Evolutionary conservation across 2,888 invertebrate genomes (phyloP), one percentile per base, ranked within the genome.

Genomic region (Pocota personata): DNA sequence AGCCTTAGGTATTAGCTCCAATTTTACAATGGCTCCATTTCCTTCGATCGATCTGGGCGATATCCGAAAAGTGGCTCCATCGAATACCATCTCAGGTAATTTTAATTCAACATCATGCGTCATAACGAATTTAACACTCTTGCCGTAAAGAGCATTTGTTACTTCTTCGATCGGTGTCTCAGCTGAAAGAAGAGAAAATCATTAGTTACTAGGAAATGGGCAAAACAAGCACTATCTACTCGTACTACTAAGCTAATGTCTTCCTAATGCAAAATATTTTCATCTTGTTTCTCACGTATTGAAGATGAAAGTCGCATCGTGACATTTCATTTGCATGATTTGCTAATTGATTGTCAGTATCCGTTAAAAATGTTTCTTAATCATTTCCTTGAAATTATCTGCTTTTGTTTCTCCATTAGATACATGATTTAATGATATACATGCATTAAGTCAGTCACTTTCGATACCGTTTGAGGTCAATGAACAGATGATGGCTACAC

Each of bases 91-190:
- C 79, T 96, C 95, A 0, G 97, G 97, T 58, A 97, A 90, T 50
- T 94, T 93, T 43, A 97, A 88, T 88, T 95, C 95, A 90, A 97
- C 93, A 89, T 97, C 96, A 88, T 97, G 96, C 0, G 96, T 96
- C 91, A 96, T 95, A 24, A 97, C 92, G 89, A 97, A 97, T 89
- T 95, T 95, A 0, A 95, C 92, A 7, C 95, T 94, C 90, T 95
- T 96, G 52, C 94, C 95, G 89, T 95, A 95, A 0, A 97, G 91
- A 0, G 95, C 94, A 87, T 95, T 94, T 0, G 96, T 95, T 14
- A 97, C 94, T 92, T 96, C 96, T 92, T 96, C 95, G 71, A 97
- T 91, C n/a, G 95, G 95, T 19, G 95, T 93, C 91, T 94, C 94
- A 82, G 80, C 79, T 82, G 79, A 50, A 46, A 50, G 93, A 60